phyloP scores from a whole-genome alignment of 1,140 invertebrate species.

The Polypedilum vanderplanki region DNA sequence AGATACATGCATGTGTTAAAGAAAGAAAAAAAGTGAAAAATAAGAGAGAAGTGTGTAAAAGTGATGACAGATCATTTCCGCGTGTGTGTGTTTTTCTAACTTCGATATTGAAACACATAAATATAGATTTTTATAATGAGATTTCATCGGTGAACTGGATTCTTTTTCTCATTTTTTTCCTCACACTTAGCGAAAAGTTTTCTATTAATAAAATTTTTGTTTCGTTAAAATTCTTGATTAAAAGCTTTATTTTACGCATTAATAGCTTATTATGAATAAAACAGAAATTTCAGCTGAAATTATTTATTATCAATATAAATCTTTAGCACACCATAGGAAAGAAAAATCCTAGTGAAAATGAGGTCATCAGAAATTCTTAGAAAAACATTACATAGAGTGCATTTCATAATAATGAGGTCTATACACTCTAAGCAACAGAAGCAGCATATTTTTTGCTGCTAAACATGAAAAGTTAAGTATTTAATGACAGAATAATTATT shows the following conservation, averaged over 20 bases:
- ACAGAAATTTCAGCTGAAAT: neutral
- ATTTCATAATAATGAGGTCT: neutral
- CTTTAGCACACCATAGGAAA: neutral
- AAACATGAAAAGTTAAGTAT: neutral
- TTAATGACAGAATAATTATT: conserved; percentile 29
- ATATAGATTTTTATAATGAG: conserved; percentile 25
- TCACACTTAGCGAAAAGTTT: neutral
- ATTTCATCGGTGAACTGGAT: conserved; percentile 28
- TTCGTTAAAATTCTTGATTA: neutral
- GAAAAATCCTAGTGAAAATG: neutral
- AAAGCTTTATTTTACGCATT: neutral
- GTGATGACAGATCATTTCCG: conserved; percentile 28
- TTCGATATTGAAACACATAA: conserved; percentile 28
- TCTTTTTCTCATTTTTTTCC: neutral
- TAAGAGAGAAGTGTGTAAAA: conserved; percentile 22
- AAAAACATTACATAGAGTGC: neutral
- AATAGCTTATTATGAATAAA: too few species aligned
- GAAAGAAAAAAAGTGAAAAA: neutral
- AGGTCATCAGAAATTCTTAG: conserved; percentile 2
- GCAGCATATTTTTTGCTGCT: too few species aligned
- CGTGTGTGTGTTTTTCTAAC: neutral
- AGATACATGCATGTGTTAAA: neutral
- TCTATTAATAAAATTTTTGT: conserved; percentile 3
- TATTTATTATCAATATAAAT: neutral
- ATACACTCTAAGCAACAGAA: neutral